Evolutionary conservation across 1,140 invertebrate genomes (phyloP), one percentile per base, ranked within the genome.

Genomic region (Listronotus bonariensis): DNA sequence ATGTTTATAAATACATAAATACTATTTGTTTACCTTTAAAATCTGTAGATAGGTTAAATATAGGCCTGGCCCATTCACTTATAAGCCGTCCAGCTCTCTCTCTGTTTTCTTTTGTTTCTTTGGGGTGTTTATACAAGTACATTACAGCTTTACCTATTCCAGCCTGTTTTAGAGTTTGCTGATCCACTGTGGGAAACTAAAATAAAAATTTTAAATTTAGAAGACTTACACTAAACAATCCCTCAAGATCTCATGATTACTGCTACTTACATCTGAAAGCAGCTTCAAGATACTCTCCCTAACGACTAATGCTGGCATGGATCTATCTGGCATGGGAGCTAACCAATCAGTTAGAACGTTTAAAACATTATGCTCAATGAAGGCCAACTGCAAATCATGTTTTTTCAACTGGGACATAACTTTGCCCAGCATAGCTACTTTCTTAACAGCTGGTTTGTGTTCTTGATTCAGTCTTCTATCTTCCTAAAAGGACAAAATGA

Each of bases 111-210:
- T 96, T 96, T 0, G 91, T 92, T 84, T 99, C 97, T 80, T 93
- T 95, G 0, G 97, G 97, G 82, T 99, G 97, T 78, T 99, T 99
- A 79, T 96, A 99, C 11, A 99, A 83, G 82, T 99, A 99, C 97
- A 99, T 99, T 0, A 99, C 94, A 67, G 97, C 97, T 80, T 98
- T 97, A 31, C 97, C 93, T 73, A 98, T 95, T 42, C 97, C 94
- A 42, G 95, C 97, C 68, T 92, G 90, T 79, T 98, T 98, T 45
- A 99, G 80, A 48, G 92, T 88, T 26, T 89, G 88, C 75, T 94
- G 92, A 76, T 95, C 93, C 64, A 97, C 88, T 48, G 87, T 83
- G 20, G 95, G 95, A 81, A 97, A 97, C 92, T 97, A 77, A 34
- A 86, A 83, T 36, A 63, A n/a, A 60, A 6, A 6, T 14, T 70